phyloP scores from a whole-genome alignment of 2,797 vertebrate species.

The Poecilia velifera region DNA sequence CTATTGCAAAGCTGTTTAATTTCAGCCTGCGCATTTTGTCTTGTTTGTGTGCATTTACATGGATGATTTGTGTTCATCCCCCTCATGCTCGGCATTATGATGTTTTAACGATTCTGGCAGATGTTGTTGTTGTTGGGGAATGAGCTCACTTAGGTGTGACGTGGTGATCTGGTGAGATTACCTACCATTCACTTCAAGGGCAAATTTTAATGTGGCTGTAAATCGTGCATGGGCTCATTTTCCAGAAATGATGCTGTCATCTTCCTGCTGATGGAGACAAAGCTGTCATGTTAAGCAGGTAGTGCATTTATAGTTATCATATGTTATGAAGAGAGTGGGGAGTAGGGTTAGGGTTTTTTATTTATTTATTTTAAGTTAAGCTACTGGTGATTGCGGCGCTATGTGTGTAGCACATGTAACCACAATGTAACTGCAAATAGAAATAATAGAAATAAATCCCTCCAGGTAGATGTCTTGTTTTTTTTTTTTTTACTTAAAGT shows the following conservation, averaged over 20 bases:
- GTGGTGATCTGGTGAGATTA: constrained; percentile 62
- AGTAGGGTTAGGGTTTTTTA: background rate
- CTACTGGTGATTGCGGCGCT: background rate
- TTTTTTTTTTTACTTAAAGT: background rate
- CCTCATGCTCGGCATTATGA: constrained; percentile 52
- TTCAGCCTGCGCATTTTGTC: background rate
- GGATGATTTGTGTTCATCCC: constrained; percentile 34
- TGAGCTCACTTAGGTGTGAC: constrained; percentile 63
- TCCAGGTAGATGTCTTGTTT: background rate
- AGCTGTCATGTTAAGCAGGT: constrained; percentile 24
- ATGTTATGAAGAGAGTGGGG: background rate
- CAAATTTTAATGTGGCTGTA: constrained; percentile 49
- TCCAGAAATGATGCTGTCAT: constrained; percentile 39
- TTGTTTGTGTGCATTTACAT: constrained; percentile 33
- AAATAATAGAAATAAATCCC: background rate
- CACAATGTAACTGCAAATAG: background rate
- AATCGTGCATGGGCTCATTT: constrained; percentile 47
- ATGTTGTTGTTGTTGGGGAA: constrained; percentile 58
- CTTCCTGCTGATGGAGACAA: constrained; percentile 36
- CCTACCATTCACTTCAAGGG: constrained; percentile 52
- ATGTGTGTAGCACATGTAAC: background rate
- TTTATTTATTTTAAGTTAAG: too few species aligned
- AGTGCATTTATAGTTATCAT: constrained; percentile 15
- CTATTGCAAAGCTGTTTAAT: constrained; percentile 35
- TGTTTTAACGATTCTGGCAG: constrained; percentile 73